Evolutionary conservation across 2,797 vertebrate genomes (phyloP).

Genomic region (Austrolebias charrua): DNA sequence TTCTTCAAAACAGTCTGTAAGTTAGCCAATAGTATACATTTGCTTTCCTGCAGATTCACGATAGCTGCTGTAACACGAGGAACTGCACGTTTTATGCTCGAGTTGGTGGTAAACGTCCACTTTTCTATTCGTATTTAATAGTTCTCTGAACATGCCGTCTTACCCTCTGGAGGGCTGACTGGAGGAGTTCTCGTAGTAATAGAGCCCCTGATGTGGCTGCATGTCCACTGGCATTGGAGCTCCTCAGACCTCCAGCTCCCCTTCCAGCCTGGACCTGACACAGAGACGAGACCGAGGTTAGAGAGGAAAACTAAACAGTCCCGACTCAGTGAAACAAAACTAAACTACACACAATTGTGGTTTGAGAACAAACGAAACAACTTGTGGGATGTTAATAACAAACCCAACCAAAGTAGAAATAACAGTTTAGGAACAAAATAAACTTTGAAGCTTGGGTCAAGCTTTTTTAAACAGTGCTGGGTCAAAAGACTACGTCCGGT

Average conservation of each 20-base stretch:
- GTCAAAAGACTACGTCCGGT: too few species aligned
- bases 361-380: constrained; percentile 19
- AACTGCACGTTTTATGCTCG: not conserved
- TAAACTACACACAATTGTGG: constrained; percentile 58
- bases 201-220: constrained; percentile 85
- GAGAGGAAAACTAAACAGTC: constrained; percentile 57
- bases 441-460: constrained; percentile 44
- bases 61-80: too few species aligned
- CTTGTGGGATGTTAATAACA: constrained; percentile 62
- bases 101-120: not conserved
- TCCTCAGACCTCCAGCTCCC: constrained; percentile 65
- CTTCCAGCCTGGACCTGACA: constrained; percentile 65
- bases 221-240: constrained; percentile 85
- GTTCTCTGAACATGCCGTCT: constrained; percentile 28
- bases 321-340: constrained; percentile 42
- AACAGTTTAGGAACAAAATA: constrained; percentile 44
- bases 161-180: constrained; percentile 82
- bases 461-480: constrained; percentile 36
- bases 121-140: not conserved
- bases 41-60: too few species aligned
- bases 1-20: too few species aligned
- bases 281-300: constrained; percentile 41
- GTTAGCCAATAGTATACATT: too few species aligned
- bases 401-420: constrained; percentile 48
- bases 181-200: constrained; percentile 79